These are phyloP conservation scores for Solea solea DNA, from an alignment of 2,113 vertebrate species.

Conservation along the genomic window DNA sequence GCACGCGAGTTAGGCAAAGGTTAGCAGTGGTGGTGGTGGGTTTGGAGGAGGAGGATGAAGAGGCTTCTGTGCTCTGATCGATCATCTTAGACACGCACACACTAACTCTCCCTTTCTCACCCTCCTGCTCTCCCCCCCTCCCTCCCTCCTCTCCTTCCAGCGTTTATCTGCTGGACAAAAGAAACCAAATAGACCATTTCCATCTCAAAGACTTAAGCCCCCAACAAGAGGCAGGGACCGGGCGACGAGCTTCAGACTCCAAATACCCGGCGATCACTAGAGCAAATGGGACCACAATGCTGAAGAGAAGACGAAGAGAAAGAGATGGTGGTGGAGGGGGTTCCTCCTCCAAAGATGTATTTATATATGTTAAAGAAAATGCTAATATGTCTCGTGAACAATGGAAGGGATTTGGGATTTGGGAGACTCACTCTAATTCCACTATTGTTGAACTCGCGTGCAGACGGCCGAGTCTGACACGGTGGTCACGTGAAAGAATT, in stretches of 20 bases:
- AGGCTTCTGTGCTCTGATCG: slow-evolving; percentile 58
- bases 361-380: slow-evolving; percentile 81
- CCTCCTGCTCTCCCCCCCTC: neutral
- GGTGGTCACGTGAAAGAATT: slow-evolving; percentile 85
- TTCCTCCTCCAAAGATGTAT: slow-evolving; percentile 65
- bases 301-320: slow-evolving; percentile 30
- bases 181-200: slow-evolving; percentile 80
- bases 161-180: slow-evolving; percentile 76
- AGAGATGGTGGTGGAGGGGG: neutral
- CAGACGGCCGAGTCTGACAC: slow-evolving; percentile 83
- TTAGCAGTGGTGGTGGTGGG: slow-evolving; percentile 38
- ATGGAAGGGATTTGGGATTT: slow-evolving; percentile 68
- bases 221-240: slow-evolving; percentile 76
- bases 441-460: slow-evolving; percentile 88
- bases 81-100: slow-evolving; percentile 35
- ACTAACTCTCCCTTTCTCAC: slow-evolving; percentile 33
- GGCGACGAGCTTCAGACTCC: slow-evolving; percentile 78
- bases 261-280: slow-evolving; percentile 82
- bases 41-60: neutral
- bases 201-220: slow-evolving; percentile 83
- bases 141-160: slow-evolving; percentile 16
- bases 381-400: slow-evolving; percentile 81
- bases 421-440: slow-evolving; percentile 78
- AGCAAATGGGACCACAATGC: slow-evolving; percentile 85
- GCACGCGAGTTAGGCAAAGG: slow-evolving; percentile 82